Base-by-base conservation (phyloP, 2,888 invertebrate genomes). In the Helleia helle region DNA sequence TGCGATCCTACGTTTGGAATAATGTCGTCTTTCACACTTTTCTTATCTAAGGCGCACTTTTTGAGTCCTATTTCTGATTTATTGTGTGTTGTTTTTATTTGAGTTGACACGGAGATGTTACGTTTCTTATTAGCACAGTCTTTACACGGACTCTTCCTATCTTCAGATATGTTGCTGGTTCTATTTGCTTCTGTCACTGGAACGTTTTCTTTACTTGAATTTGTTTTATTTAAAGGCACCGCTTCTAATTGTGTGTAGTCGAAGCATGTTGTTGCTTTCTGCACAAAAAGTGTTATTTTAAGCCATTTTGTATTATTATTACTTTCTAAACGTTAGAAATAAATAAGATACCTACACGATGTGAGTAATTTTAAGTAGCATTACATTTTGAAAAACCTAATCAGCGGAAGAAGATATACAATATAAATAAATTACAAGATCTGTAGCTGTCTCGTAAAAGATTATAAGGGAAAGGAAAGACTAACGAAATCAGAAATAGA, bases 191-290 rank as follows among this genome's bases (percentile, higher is more conserved):
- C 42, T 55, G 53, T 55, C 55, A 47, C 44, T 61, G 44, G 46
- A 36, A 58, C 54, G 47, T 50, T 43, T 47, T 44, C 49, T 54
- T 24, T 50, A 48, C 41, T 57, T 46, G 43, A 48, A 42, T 36
- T 48, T 44, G 51, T 48, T 44, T 51, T 48, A 7, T 47, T 49
- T 12, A 11, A 38, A 18, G 42, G 29, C 37, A 56, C 51, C 34
- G 49, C 53, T 30, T 61, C 59, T 38, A 84, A 60, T 45, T 80
- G 83, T 1, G 72, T 56, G 48, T 77, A 75, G 55, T 84, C 80
- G 56, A 83, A 75, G 48, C 83, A 84, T 39, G 62, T 79, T 43
- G 72, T 80, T 34, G 76, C 69, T 69, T 79, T 81, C 83, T 84
- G 75, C 47, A 47, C 44, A 28, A 22, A 31, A 42, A 42, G 17